Conservation (phyloP, 1,140 invertebrate species). For the Scylla paramamosain region DNA sequence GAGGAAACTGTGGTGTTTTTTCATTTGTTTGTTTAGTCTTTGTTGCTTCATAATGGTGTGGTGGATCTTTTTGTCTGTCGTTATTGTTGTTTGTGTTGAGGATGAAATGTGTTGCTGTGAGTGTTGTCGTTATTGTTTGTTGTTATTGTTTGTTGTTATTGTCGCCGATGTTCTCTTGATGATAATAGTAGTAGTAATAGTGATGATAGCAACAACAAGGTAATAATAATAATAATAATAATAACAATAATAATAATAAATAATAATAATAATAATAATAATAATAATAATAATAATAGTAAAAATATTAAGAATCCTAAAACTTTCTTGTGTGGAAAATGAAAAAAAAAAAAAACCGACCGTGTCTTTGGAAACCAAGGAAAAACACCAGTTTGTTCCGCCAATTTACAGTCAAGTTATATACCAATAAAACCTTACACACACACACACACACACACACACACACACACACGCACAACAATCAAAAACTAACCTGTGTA, state of each 20-base stretch:
- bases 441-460: neutral
- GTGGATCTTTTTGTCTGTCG: neutral
- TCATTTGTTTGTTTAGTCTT: neutral
- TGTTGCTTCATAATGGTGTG: neutral
- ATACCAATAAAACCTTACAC: neutral
- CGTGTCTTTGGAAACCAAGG: neutral
- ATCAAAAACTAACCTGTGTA: neutral
- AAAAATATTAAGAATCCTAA: conserved; percentile 18
- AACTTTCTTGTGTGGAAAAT: neutral
- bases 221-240: neutral
- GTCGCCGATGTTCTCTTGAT: neutral
- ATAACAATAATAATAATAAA: neutral
- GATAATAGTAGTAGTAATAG: neutral
- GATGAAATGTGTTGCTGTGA: neutral
- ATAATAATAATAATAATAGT: conserved; percentile 46
- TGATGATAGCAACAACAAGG: neutral
- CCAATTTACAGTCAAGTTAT: too few relatives aligned
- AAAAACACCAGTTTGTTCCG: too few relatives aligned
- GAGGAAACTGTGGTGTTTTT: neutral
- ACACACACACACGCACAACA: neutral
- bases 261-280: conserved; percentile 29
- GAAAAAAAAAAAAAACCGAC: conserved; percentile 15
- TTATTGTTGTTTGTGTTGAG: neutral
- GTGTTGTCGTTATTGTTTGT: neutral
- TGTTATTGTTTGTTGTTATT: too few relatives aligned